Conservation (phyloP, 2,888 invertebrate species). For the Andrena haemorrhoa region DNA sequence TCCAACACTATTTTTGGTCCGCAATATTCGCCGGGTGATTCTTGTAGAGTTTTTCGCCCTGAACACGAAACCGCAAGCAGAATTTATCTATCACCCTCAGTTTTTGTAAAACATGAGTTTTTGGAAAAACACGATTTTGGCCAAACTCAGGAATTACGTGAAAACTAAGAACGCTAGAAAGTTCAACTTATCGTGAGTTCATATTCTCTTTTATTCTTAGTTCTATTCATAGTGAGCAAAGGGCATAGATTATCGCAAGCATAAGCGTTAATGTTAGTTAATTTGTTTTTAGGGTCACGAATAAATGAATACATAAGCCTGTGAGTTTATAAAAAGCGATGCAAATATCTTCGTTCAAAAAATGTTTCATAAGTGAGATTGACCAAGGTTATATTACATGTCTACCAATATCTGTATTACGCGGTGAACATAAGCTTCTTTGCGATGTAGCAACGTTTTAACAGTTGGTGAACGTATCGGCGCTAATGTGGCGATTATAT, state of each 20-base stretch:
- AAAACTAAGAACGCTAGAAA: too few relatives aligned
- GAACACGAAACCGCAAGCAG: too few relatives aligned
- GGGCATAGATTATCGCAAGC: background rate
- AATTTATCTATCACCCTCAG: too few relatives aligned
- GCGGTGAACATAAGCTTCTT: conserved; percentile 51
- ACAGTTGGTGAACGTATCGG: conserved; percentile 56
- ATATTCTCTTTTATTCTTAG: too few relatives aligned
- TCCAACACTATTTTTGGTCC: too few relatives aligned
- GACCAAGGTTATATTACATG: conserved; percentile 51
- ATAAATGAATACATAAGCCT: conserved; percentile 7
- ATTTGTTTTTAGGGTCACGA: background rate
- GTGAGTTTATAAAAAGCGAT: background rate
- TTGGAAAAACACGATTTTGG: too few relatives aligned
- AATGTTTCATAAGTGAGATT: conserved; percentile 37
- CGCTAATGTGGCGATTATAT: conserved; percentile 57
- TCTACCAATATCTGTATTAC: conserved; percentile 28
- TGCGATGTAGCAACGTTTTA: conserved; percentile 57
- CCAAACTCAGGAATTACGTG: too few relatives aligned
- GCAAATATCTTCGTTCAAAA: background rate
- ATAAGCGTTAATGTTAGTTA: background rate
- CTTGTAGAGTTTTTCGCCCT: too few relatives aligned
- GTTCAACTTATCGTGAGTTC: too few relatives aligned
- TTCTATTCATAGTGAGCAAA: background rate
- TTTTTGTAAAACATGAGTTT: too few relatives aligned
- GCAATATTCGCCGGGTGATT: too few relatives aligned